Base-by-base conservation (phyloP, 2,888 invertebrate species). In the Andrena bicolor region DNA sequence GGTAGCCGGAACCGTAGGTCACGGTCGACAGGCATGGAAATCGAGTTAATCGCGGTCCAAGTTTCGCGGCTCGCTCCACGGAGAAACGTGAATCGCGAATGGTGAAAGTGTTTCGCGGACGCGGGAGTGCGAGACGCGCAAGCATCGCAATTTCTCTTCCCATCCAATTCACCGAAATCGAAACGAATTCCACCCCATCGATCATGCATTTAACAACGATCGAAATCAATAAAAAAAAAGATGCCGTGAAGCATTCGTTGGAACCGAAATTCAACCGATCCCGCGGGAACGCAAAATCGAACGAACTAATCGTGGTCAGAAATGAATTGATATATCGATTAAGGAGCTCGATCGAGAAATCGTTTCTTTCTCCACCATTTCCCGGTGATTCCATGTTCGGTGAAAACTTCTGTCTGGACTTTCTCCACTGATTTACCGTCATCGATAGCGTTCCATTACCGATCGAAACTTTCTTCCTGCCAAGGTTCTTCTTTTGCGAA, bases 41-140 rank as follows among this genome's bases (percentile, higher is more conserved):
- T 84, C 87, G 84, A 82, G 85, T 84, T 86, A 88, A 85, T 88
- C 82, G 83, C 66, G 84, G 61, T 58, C 65, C 68, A n/a, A 41
- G 60, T 26, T 58, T 65, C 77, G 84, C 75, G 77, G 70, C 72
- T 86, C 79, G 80, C 76, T 58, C 49, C 68, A n/a, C 76, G 84
- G 87, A 85, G 86, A 90, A 86, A 88, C 83, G 88, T 79, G 82
- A 84, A 71, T 82, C 82, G 83, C 84, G 86, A 88, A 83, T 81
- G 89, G 91, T 90, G 91, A 92, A 90, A 91, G 91, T 92, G 86
- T 81, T 83, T 53, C 56, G 65, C 65, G 71, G n/a, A 35, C 65
- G 49, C 32, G 63, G 51, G 65, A 26, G 68, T 69, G 60, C n/a
- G 58, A 63, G 75, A 58, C 77, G 61, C 74, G 76, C 58, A 0